Base-by-base conservation (phyloP, 2,797 vertebrate species). In the Gallirallus australis region DNA sequence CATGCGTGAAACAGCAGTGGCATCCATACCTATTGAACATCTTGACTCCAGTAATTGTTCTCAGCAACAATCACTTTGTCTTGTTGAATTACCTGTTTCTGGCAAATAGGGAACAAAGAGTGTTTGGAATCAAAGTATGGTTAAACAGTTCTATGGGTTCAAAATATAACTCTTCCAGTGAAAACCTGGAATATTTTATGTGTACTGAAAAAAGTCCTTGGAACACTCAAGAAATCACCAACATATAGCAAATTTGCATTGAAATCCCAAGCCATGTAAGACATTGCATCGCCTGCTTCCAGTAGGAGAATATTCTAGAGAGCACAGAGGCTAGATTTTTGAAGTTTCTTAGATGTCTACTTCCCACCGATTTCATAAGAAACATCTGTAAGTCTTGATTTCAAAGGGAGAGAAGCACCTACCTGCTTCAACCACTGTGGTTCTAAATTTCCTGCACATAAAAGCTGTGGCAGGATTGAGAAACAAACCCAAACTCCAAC, bases 361-460 rank as follows among this genome's bases (percentile, higher is more conserved):
- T 79, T 93, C 80, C 80, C 54, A 93, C 59, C 0, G 25, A 70
- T 95, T 93, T 95, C 18, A 39, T 48, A 89, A 89, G 83, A 60
- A 94, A 94, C 42, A 40, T 70, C 77, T 86, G 20, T 76, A 92
- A 89, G 14, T 66, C 63, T 92, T 90, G 54, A 90, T 93, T 94
- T 96, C 92, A 86, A 86, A 91, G 61, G 39, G 45, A 89, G 20
- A 89, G 50, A 70, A 66, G 68, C 63, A 66, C 37, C 66, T 84
- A 60, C 52, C 81, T 86, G 60, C 60, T 86, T 77, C 65, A 71
- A 45, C 39, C 28, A 56, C 31, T 7, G 33, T 60, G 45, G 20
- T 40, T 90, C 68, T 90, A 89, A 79, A 85, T 63, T 82, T 76
- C 23, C 42, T 66, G 39, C 39, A 60, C 66, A 77, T 73, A 63